Percentiles rank a stretch among this genome's conserved stretches.
Conservation (phyloP, 2,113 vertebrate species). For the Asarcornis scutulata region DNA sequence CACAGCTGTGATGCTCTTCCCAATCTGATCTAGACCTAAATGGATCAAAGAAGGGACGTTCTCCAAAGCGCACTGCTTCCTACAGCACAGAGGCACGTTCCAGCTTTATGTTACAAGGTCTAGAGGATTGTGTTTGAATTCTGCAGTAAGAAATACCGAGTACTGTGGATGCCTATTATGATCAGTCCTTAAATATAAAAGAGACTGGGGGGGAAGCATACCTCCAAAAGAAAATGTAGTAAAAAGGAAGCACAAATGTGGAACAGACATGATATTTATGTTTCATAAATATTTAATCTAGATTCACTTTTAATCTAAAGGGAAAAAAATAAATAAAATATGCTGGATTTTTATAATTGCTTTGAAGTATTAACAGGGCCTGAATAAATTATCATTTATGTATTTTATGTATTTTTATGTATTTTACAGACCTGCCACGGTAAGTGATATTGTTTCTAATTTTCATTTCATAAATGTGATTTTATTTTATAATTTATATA, state of each 20-base stretch:
- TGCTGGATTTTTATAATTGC: slow-evolving; percentile 11
- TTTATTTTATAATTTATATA: slow-evolving; percentile 20
- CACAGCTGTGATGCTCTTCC: neutral
- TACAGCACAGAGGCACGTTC: neutral
- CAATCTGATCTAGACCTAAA: neutral
- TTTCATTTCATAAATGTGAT: neutral
- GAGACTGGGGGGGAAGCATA: neutral
- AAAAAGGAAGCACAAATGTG: neutral
- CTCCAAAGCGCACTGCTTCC: neutral
- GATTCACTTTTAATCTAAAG: slow-evolving; percentile 36
- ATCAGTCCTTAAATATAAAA: neutral
- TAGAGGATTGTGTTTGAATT: neutral
- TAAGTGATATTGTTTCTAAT: neutral
- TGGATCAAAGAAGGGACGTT: neutral
- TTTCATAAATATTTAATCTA: slow-evolving; percentile 42
- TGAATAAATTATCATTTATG: slow-evolving; percentile 29
- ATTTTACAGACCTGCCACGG: slow-evolving; percentile 4
- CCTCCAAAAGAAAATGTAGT: neutral
- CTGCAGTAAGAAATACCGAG: neutral
- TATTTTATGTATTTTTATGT: slow-evolving; percentile 42
- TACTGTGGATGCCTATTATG: neutral
- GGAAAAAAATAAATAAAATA: slow-evolving; percentile 30
- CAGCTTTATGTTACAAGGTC: neutral
- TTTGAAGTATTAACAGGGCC: slow-evolving; percentile 47
- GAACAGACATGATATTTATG: neutral